phyloP scores from a whole-genome alignment of 1,140 invertebrate genomes.

The Sinella curviseta region DNA sequence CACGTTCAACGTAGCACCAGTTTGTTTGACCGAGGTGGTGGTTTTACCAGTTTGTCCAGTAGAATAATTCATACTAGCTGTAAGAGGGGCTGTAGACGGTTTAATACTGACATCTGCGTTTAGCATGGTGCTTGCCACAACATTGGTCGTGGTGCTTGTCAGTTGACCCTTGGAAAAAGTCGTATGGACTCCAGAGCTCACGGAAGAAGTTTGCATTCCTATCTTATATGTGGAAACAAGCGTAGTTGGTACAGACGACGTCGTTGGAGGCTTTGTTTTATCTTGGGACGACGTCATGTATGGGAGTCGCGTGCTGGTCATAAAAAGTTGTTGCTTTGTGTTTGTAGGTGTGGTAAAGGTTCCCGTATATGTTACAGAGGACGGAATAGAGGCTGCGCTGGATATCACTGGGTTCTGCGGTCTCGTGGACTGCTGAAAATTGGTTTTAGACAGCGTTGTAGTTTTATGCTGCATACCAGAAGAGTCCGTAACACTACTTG shows the following conservation, averaged over 20 bases:
- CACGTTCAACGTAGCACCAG: neutral
- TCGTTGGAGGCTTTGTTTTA: neutral
- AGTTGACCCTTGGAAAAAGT: neutral
- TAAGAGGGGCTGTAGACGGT: neutral
- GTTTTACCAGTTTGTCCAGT: neutral
- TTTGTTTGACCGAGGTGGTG: neutral
- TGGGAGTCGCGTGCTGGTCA: neutral
- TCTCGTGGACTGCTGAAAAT: no score
- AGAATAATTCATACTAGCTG: neutral
- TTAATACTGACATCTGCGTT: constrained; percentile 15
- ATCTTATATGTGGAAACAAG: neutral
- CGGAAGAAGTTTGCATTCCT: neutral
- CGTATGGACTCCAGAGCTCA: neutral
- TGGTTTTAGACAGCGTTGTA: no score
- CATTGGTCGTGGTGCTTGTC: no score
- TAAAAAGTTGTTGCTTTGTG: neutral
- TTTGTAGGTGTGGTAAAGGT: no score
- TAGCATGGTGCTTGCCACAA: neutral
- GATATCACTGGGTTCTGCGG: no score
- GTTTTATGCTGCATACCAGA: no score
- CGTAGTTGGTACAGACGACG: neutral
- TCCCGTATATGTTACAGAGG: no score
- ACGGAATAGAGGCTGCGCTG: no score
- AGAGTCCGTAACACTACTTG: no score
- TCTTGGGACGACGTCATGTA: neutral